Evolutionary conservation across 2,113 vertebrate genomes (phyloP).

Genomic region (Boleophthalmus pectinirostris): DNA sequence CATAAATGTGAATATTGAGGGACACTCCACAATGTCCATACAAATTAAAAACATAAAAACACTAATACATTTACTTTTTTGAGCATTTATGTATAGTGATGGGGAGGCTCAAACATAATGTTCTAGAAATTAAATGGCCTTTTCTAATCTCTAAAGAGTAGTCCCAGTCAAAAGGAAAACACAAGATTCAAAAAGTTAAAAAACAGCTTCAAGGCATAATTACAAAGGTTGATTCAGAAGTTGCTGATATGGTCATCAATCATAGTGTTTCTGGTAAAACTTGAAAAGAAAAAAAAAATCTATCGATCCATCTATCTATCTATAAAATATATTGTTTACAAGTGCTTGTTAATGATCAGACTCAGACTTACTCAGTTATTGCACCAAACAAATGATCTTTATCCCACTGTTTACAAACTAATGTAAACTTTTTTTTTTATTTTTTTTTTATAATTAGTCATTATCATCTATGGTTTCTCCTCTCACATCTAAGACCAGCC

Average conservation of each 20-base stretch:
- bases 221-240: too few relatives aligned
- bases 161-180: neutral
- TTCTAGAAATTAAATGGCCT: neutral
- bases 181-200: neutral
- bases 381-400: neutral
- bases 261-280: neutral
- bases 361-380: neutral
- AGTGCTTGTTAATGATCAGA: neutral
- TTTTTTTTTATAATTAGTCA: conserved; percentile 21
- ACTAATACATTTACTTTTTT: too few relatives aligned
- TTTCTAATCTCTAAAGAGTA: too few relatives aligned
- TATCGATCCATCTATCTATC: too few relatives aligned
- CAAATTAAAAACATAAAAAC: too few relatives aligned
- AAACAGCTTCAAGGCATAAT: neutral
- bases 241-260: neutral
- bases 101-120: neutral
- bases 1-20: neutral
- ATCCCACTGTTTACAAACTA: neutral
- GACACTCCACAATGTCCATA: neutral
- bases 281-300: too few relatives aligned
- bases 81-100: neutral
- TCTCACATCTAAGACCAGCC: conserved; percentile 33
- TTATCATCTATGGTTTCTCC: neutral
- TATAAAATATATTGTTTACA: too few relatives aligned
- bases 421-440: conserved; percentile 17